phyloP scores from a whole-genome alignment of 2,113 vertebrate genomes.

The Beaufortia kweichowensis region DNA sequence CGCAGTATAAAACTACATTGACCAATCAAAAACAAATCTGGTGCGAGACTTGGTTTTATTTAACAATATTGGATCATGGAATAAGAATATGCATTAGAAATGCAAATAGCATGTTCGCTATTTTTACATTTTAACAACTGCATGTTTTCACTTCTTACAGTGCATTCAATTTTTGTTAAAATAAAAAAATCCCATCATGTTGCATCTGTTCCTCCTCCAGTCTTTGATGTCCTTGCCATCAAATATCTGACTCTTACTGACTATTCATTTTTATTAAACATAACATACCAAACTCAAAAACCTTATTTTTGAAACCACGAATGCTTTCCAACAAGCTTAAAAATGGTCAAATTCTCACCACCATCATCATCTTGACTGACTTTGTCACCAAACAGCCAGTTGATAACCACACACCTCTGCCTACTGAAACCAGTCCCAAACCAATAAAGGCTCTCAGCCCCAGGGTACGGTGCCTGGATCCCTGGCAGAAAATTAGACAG shows the following conservation, averaged over 20 bases:
- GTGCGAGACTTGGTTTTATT: no score
- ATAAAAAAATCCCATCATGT: not conserved
- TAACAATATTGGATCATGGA: no score
- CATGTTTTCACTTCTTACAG: no score
- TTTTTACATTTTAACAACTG: no score
- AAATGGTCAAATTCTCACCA: not conserved
- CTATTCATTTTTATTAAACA: not conserved
- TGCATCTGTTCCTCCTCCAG: not conserved
- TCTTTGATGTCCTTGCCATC: not conserved
- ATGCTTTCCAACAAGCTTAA: conserved; percentile 27
- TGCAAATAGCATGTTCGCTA: no score
- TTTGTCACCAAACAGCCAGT: conserved; percentile 28
- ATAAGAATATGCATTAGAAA: no score
- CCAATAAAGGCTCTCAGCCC: conserved; percentile 62
- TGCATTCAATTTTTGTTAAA: not conserved
- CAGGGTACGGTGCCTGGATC: conserved; percentile 62
- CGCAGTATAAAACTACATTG: no score
- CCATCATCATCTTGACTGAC: not conserved
- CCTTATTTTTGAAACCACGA: conserved; percentile 21
- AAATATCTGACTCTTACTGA: not conserved
- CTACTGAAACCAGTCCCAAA: conserved; percentile 61
- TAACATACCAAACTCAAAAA: not conserved
- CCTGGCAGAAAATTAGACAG: conserved; percentile 61
- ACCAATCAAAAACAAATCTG: no score
- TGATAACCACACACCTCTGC: conserved; percentile 41